Conservation (phyloP, 2,888 invertebrate species). For the Magallana nippona region DNA sequence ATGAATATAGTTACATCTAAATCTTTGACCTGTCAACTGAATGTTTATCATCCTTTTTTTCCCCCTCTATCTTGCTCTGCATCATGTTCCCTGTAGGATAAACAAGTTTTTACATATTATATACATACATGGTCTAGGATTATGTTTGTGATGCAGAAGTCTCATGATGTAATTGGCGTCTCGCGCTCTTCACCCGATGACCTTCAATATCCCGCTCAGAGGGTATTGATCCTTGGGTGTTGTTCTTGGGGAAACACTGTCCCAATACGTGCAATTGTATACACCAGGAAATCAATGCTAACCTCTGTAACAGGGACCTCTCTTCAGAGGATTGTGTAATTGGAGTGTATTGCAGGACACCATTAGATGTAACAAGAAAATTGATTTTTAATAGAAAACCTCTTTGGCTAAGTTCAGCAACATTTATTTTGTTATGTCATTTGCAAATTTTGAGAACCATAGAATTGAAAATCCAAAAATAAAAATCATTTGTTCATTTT, state of each 20-base stretch:
- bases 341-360: conserved; percentile 11
- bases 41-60: neutral
- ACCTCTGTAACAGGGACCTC: neutral
- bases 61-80: neutral
- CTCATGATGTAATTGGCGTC: neutral
- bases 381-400: no score
- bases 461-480: no score
- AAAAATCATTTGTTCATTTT: no score
- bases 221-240: conserved; percentile 1
- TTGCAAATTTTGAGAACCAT: no score
- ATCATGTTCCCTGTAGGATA: neutral
- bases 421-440: no score
- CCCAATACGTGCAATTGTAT: conserved; percentile 2
- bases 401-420: no score
- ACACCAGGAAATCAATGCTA: conserved; percentile 17
- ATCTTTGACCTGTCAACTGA: neutral
- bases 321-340: neutral
- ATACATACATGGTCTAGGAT: neutral
- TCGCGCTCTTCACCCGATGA: conserved; percentile 5
- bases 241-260: neutral
- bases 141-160: neutral
- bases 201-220: neutral
- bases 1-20: neutral
- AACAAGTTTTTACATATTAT: neutral
- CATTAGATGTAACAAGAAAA: no score